Evolutionary conservation across 2,888 invertebrate species (phyloP).

Genomic region (Neoaliturus tenellus): DNA sequence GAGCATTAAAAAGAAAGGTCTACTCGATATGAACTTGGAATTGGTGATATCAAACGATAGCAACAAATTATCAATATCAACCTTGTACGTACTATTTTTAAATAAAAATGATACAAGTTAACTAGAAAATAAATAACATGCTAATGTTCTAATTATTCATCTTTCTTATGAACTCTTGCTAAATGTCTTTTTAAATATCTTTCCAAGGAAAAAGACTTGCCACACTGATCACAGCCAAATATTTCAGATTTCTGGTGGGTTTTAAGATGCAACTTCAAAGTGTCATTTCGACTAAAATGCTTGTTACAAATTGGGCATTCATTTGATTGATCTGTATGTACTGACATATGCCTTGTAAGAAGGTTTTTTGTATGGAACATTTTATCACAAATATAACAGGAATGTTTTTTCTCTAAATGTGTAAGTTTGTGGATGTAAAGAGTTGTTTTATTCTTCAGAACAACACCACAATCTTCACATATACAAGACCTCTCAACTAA

Average conservation of each 20-base stretch:
- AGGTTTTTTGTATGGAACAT: slow-evolving; percentile 20
- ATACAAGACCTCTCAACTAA: background rate
- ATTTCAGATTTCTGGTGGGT: background rate
- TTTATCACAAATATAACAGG: slow-evolving; percentile 17
- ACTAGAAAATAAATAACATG: too few relatives aligned
- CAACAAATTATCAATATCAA: too few relatives aligned
- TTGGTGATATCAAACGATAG: too few relatives aligned
- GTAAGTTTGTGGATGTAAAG: slow-evolving; percentile 3
- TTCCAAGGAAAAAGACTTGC: background rate
- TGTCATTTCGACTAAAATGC: background rate
- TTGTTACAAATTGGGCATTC: slow-evolving; percentile 8
- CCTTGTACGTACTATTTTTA: too few relatives aligned
- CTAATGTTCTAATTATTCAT: too few relatives aligned
- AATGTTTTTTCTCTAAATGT: slow-evolving; percentile 20
- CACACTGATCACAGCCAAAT: background rate
- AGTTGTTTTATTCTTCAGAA: background rate
- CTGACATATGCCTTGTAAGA: background rate
- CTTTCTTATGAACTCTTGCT: background rate
- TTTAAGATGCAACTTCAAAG: slow-evolving; percentile 1
- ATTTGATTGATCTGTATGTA: background rate
- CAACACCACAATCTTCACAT: slow-evolving; percentile 36
- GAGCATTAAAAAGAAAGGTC: too few relatives aligned
- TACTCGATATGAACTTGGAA: too few relatives aligned
- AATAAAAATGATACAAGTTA: too few relatives aligned
- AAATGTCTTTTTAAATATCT: slow-evolving; percentile 18